Conservation (phyloP, 2,888 invertebrate genomes). For the Melanophora roralis region DNA sequence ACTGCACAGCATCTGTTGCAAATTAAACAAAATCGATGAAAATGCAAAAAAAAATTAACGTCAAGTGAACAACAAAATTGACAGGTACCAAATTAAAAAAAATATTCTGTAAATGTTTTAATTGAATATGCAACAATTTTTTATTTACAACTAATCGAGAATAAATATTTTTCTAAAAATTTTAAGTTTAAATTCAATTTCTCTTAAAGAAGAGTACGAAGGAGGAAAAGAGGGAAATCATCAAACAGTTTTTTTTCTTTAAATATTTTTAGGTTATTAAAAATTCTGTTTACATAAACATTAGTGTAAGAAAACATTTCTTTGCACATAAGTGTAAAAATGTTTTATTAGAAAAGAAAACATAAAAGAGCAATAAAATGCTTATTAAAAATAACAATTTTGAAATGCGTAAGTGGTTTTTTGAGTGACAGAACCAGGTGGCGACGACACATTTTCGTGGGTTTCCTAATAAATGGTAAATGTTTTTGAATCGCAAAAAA, state of each 20-base stretch:
- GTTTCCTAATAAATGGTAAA: neutral
- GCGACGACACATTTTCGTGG: constrained; percentile 5
- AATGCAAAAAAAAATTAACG: neutral
- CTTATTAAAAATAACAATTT: neutral
- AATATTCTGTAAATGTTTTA: constrained; percentile 52
- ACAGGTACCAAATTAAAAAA: constrained; percentile 45
- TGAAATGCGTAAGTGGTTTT: constrained; percentile 30
- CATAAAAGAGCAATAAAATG: neutral
- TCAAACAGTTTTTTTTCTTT: no score
- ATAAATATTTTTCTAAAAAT: neutral
- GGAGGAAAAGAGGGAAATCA: no score
- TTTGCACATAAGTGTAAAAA: neutral
- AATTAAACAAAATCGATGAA: constrained; percentile 46
- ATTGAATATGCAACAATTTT: constrained; percentile 48
- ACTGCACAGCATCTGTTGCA: constrained; percentile 42
- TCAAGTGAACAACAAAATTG: constrained; percentile 40
- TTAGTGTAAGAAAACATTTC: neutral
- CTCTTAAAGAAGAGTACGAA: neutral
- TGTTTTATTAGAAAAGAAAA: neutral
- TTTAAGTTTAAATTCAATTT: neutral
- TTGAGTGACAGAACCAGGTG: constrained; percentile 51
- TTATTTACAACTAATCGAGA: constrained; percentile 2
- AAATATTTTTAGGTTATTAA: constrained; percentile 1
- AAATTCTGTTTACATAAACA: neutral
- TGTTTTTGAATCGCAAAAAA: neutral